Base-by-base conservation (phyloP, 2,888 invertebrate species). In the Osedax fenrisi region DNA sequence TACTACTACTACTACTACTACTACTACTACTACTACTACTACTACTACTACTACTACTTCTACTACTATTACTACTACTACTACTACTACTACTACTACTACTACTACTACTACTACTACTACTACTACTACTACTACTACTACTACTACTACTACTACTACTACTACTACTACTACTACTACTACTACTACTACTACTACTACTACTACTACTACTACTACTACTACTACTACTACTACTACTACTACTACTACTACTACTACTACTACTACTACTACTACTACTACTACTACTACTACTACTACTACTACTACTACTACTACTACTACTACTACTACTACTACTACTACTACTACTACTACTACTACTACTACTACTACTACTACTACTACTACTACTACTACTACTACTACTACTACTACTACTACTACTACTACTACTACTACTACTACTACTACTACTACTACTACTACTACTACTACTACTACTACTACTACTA, bases 11-110 rank as follows among this genome's bases (percentile, higher is more conserved):
- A 61, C 61, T 61, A 61, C 61, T 61, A 61, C 61, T 1, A 61
- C 61, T 61, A 61, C 61, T 61, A 61, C 61, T 1, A 61, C 61
- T 61, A 61, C 2, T 1, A 61, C 61, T 61, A 61, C 1, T 1
- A 61, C 61, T 1, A 61, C 61, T 1, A 10, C 61, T 10, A 10
- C 61, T 10, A 10, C 61, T 23, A 10, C 1, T 10, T 1, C 1
- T 2, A 61, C 1, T 10, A 61, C 10, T 10, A 61, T 1, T 1
- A 61, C 61, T 61, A 61, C 61, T 61, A 61, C 61, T 10, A 61
- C 61, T 61, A 61, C 61, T 61, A 61, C 61, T 61, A 61, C 61
- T 61, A 61, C 61, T 61, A 61, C 61, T 61, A 61, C 61, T 61
- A 61, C 1, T 61, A 61, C 3, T 5, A 61, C 1, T 61, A 61